Evolutionary conservation across 1,140 invertebrate species (phyloP), one percentile per base, ranked within the genome.

Genomic region (Lepidurus apus): DNA sequence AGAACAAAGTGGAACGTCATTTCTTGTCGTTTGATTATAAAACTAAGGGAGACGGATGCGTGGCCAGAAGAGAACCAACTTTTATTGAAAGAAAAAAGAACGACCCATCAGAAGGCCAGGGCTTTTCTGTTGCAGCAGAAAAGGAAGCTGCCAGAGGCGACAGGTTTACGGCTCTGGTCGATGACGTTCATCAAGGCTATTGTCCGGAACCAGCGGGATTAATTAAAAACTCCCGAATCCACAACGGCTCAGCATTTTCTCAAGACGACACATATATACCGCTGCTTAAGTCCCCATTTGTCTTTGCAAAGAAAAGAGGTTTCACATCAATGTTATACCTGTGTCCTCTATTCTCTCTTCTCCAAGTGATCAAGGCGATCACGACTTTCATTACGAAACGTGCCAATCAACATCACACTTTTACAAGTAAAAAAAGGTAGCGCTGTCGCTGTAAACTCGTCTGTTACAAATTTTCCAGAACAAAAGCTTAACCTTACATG

Each of bases 111-210:
- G 34, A 65, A 65, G 53, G 53, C 21, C 53, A 65, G 53, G 34
- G 53, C 21, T 65, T 65, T 65, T 21, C 53, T 65, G n/a, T 65
- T 7, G 9, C 13, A 7, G 17, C 17, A 21, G 53, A 65, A 65
- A 21, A 13, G 8, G 1, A 65, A 65, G 1, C 53, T 21, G 17
- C 53, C 53, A 17, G 34, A 34, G 53, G 53, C 53, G 53, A 65
- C 53, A 65, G 13, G 17, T 65, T 65, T 65, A 65, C 21, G 53
- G 53, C 17, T 65, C 53, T 65, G 21, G n/a, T 65, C 53, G 53
- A 65, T 65, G 53, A 65, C 53, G 53, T 65, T 65, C 53, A 65
- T 65, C 53, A 65, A 65, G 53, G 53, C 53, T 65, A 65, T 65
- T 65, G 53, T 65, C 53, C 45, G n/a, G 53, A 17, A 65, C 53